Conservation (phyloP, 2,888 invertebrate genomes). For the Hydroisotoma schaefferi region DNA sequence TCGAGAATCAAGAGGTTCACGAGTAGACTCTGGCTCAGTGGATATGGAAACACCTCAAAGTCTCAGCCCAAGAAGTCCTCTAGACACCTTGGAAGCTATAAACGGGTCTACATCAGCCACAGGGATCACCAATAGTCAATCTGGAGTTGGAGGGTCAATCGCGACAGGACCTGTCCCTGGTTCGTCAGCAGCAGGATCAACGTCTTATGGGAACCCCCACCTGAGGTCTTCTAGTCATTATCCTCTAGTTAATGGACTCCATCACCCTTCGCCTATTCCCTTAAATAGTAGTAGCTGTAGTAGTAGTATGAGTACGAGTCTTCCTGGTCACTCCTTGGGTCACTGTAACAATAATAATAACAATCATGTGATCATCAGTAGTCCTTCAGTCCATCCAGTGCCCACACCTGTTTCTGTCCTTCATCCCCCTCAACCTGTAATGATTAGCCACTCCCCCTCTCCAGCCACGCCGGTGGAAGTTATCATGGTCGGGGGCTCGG, state of each 20-base stretch:
- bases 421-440: conserved; percentile 39
- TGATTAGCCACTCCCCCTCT: conserved; percentile 45
- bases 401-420: conserved; percentile 47
- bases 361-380: conserved; percentile 45
- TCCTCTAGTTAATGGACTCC: conserved; percentile 13
- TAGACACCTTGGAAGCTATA: conserved; percentile 48
- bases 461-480: conserved; percentile 46
- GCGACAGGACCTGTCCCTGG: neutral
- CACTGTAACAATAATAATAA: conserved; percentile 41
- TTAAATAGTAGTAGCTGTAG: too few species aligned
- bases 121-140: conserved; percentile 25
- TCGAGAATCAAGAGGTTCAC: conserved; percentile 49
- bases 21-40: conserved; percentile 53
- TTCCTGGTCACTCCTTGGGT: conserved; percentile 25
- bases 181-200: neutral
- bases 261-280: conserved; percentile 22
- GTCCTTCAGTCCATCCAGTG: conserved; percentile 43
- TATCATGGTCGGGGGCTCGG: conserved; percentile 45
- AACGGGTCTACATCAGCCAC: conserved; percentile 32
- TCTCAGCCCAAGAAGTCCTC: conserved; percentile 52
- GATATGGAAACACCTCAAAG: conserved; percentile 52
- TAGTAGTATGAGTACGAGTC: conserved; percentile 30
- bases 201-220: neutral
- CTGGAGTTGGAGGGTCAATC: conserved; percentile 2
- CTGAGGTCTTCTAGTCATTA: conserved; percentile 2